Evolutionary conservation across 2,888 invertebrate genomes (phyloP).

Genomic region (Blastobasis adustella): DNA sequence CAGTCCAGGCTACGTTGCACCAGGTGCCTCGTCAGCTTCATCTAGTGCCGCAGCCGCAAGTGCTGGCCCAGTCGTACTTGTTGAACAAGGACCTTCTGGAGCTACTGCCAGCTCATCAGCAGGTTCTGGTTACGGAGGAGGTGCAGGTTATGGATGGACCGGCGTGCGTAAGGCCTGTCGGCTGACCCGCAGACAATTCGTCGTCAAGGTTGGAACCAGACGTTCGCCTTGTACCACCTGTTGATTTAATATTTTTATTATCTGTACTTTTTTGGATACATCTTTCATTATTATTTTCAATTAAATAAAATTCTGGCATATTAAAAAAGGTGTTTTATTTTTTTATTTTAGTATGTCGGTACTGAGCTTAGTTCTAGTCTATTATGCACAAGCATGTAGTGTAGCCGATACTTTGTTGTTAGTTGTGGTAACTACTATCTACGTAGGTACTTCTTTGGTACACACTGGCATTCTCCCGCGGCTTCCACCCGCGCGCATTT

Average conservation of each 20-base stretch:
- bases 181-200: conserved; percentile 37
- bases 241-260: conserved; percentile 21
- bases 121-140: background rate
- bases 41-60: background rate
- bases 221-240: conserved; percentile 41
- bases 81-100: background rate
- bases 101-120: background rate
- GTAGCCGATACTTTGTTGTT: background rate
- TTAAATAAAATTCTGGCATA: conserved; percentile 40
- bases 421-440: too few species aligned
- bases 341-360: background rate
- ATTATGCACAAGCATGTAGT: background rate
- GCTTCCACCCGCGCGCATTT: too few species aligned
- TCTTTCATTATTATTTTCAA: conserved; percentile 28
- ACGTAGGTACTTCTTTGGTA: too few species aligned
- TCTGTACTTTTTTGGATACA: conserved; percentile 36
- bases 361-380: background rate
- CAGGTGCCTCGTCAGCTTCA: background rate
- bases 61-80: background rate
- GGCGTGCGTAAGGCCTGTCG: conserved; percentile 40
- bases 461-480: too few species aligned
- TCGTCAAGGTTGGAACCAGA: conserved; percentile 39
- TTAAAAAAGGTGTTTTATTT: conserved; percentile 7
- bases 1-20: conserved; percentile 3
- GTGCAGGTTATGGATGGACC: conserved; percentile 16